Base-by-base conservation (phyloP, 1,140 invertebrate genomes). In the Harpegnathos saltator region DNA sequence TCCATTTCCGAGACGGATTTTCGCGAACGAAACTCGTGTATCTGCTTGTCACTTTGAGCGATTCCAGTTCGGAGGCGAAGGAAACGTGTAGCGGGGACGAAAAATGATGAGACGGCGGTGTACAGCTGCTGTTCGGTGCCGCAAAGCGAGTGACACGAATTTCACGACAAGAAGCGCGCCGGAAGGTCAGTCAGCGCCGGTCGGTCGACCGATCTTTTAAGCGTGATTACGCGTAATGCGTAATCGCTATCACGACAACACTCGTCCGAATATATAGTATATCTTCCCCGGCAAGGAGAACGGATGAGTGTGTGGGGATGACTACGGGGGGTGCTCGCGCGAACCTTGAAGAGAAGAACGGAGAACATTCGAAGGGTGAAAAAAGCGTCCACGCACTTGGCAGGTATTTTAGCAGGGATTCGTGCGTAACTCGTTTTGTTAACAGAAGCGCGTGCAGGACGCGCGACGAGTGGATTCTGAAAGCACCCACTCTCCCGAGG, bases 31-130 rank as follows among this genome's bases (percentile, higher is more conserved):
- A 48, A 26, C 2, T 19, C 50, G 12, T 68, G 19, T 44, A 29
- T 72, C 50, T 59, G 0, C 38, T 72, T 63, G 77, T 48, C 38
- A 69, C 14, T 56, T 74, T 82, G 75, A 82, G 7, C 38, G 22
- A 4, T 29, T 48, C 33, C 26, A 38, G 19, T 26, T 22, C 14
- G 24, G 26, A 11, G 26, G n/a, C 19, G 14, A 26, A n/a, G 9
- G 15, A 19, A n/a, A 5, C 19, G 11, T 38, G 5, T 44, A 52
- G 33, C 19, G 33, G 50, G 44, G 62, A 29, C 56, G 78, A 63
- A 54, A 85, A 87, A 71, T 65, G 65, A 83, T 54, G 78, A 86
- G 48, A 44, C 52, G 38, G 38, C 17, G 26, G 33, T 17, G 33
- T 17, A 24, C 48, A 71, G 22, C 63, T n/a, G 29, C n/a, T 61